Conservation (phyloP, 2,797 vertebrate genomes). For the Adelosebastes latens region DNA sequence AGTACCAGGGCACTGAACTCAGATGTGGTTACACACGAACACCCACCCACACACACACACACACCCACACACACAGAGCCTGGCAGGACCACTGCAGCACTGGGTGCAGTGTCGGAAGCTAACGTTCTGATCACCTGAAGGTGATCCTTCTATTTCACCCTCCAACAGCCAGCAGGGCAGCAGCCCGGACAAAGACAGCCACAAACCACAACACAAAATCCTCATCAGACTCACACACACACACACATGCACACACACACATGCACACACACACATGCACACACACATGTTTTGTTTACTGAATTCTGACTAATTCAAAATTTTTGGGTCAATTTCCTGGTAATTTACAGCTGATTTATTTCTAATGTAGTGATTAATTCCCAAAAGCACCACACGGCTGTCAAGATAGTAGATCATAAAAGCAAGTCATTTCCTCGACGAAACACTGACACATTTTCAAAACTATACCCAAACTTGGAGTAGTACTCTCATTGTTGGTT, state of each 20-base stretch:
- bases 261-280: neutral
- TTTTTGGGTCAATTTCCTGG: neutral
- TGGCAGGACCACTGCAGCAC: constrained; percentile 52
- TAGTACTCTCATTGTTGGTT: neutral
- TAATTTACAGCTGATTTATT: neutral
- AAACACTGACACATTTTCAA: neutral
- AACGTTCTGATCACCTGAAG: constrained; percentile 63
- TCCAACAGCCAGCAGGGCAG: constrained; percentile 32
- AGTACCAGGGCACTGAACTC: constrained; percentile 46
- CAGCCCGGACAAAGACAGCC: neutral
- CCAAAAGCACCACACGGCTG: neutral
- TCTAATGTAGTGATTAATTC: too few relatives aligned
- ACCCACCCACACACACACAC: constrained; percentile 10
- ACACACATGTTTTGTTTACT: neutral
- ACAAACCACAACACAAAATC: neutral
- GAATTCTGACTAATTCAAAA: neutral
- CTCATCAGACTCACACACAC: neutral
- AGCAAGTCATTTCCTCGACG: neutral
- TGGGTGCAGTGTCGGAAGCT: constrained; percentile 51
- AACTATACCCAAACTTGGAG: neutral
- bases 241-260: neutral
- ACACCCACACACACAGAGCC: constrained; percentile 18
- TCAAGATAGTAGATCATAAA: neutral
- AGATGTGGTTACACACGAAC: constrained; percentile 45
- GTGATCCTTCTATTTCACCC: constrained; percentile 61